Evolutionary conservation across 2,113 vertebrate species (phyloP).

Genomic region (Suncus etruscus): DNA sequence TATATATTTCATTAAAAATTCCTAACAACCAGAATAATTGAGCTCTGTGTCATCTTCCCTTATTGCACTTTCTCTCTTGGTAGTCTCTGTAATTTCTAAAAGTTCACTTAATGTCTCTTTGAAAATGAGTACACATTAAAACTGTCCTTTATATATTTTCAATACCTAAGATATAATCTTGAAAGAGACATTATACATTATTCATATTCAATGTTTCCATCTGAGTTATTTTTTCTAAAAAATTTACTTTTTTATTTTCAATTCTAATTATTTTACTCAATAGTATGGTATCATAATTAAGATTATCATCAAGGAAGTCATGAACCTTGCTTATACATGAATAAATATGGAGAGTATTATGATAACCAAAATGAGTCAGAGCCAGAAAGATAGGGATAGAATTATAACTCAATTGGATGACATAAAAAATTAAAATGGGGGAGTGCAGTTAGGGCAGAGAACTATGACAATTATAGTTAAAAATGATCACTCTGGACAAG

Average conservation of each 20-base stretch:
- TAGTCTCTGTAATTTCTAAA: background rate
- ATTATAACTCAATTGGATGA: too few relatives aligned
- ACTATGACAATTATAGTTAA: too few relatives aligned
- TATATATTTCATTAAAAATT: background rate
- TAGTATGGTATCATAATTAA: background rate
- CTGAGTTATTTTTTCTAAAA: slow-evolving; percentile 7
- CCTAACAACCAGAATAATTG: background rate
- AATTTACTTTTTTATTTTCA: background rate
- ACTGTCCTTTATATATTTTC: background rate
- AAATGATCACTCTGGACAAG: too few relatives aligned
- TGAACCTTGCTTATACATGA: too few relatives aligned
- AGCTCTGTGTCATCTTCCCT: background rate
- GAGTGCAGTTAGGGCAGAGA: too few relatives aligned
- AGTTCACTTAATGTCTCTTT: background rate
- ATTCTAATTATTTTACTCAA: background rate
- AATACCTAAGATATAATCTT: background rate
- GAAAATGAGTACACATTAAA: slow-evolving; percentile 14
- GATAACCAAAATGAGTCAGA: too few relatives aligned
- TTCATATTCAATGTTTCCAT: slow-evolving; percentile 27
- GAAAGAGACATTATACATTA: background rate
- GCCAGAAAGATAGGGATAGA: too few relatives aligned
- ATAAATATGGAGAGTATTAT: too few relatives aligned
- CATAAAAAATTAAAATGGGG: too few relatives aligned
- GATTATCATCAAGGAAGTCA: too few relatives aligned
- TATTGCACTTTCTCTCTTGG: background rate